A percentile compares a stretch with the other conserved stretches of the same genome.
Evolutionary conservation across 35 echinoderm and acorn worm genomes (phyloP).

Genomic region (Diadema setosum): DNA sequence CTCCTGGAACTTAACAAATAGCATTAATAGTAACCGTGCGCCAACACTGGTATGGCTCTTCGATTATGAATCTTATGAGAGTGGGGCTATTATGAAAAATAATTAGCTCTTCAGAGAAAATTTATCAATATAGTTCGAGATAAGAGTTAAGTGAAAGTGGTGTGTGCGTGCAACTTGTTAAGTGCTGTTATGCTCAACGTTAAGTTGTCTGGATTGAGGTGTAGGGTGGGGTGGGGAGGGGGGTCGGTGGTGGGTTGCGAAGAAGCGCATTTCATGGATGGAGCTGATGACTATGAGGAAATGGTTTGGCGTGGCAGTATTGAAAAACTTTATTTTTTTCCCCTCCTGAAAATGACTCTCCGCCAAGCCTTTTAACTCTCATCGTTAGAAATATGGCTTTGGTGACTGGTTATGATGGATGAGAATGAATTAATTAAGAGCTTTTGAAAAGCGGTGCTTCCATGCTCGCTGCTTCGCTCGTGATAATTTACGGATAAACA

Average conservation of each 20-base stretch:
- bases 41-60: neutral
- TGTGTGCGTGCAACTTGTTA: constrained; percentile 6
- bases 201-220: too few species aligned
- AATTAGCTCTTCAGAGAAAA: neutral
- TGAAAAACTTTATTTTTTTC: too few species aligned
- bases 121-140: neutral
- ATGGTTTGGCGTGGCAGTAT: too few species aligned
- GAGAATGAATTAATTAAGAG: neutral
- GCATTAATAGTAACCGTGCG: neutral
- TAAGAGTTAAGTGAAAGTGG: neutral
- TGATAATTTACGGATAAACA: neutral
- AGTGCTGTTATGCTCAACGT: neutral
- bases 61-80: neutral
- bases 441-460: neutral
- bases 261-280: too few species aligned
- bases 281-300: neutral
- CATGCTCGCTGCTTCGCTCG: neutral
- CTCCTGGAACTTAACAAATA: neutral
- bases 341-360: too few species aligned
- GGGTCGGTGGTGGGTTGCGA: too few species aligned
- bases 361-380: neutral
- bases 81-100: neutral
- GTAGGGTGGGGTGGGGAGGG: too few species aligned
- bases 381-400: neutral
- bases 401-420: neutral